Evolutionary conservation across 1,140 invertebrate genomes (phyloP).

Genomic region (Paracyclopina nana): DNA sequence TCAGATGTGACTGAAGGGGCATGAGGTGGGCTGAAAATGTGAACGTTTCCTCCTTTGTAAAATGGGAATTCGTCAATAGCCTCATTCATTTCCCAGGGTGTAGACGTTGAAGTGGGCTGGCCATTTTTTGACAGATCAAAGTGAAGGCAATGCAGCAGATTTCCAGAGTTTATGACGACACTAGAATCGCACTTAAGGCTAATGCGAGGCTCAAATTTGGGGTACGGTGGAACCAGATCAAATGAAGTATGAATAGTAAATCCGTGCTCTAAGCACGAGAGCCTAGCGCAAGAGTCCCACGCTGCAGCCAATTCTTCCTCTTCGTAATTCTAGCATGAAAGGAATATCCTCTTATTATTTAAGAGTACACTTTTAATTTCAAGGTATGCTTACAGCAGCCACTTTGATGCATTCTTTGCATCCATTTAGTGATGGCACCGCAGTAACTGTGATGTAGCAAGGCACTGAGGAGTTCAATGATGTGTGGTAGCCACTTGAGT

Average conservation of each 20-base stretch:
- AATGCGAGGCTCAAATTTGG: constrained; percentile 37
- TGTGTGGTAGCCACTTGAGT: neutral
- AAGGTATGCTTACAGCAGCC: no score
- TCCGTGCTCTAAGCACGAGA: constrained; percentile 42
- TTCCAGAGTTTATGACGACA: constrained; percentile 46
- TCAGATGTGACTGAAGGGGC: neutral
- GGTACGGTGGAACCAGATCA: constrained; percentile 43
- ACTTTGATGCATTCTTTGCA: constrained; percentile 34
- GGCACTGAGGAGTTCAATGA: constrained; percentile 22
- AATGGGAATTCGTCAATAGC: neutral
- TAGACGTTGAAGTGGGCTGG: neutral
- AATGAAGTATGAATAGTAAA: constrained; percentile 46
- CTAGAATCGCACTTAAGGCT: constrained; percentile 40
- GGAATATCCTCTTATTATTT: no score
- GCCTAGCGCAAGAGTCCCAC: constrained; percentile 35
- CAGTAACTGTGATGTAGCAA: constrained; percentile 33
- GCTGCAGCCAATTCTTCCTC: constrained; percentile 39
- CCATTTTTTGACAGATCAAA: constrained; percentile 28
- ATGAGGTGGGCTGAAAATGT: neutral
- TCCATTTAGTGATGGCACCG: constrained; percentile 36
- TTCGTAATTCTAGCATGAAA: constrained; percentile 35
- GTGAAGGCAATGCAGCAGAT: constrained; percentile 42
- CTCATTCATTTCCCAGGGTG: neutral
- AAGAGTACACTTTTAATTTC: no score
- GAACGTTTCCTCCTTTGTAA: neutral